Conservation (phyloP, 2,797 vertebrate species). For the Helarctos malayanus region DNA sequence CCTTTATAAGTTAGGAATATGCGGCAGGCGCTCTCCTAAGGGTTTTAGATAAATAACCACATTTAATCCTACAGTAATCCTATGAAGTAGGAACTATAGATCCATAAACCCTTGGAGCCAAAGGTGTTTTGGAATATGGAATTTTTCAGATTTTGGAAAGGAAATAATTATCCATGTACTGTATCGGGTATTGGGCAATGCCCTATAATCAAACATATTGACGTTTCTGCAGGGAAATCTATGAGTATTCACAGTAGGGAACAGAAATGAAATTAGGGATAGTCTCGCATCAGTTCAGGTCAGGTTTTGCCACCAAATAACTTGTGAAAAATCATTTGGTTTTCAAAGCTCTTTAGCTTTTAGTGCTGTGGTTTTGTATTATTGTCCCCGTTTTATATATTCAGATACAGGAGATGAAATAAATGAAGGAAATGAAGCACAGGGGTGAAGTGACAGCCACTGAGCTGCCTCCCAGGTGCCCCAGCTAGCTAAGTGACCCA, state of each 20-base stretch:
- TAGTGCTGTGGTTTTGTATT: background rate
- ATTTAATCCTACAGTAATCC: background rate
- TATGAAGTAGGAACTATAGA: background rate
- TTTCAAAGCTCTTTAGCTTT: constrained; percentile 2
- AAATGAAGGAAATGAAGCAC: constrained; percentile 13
- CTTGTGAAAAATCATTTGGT: constrained; percentile 6
- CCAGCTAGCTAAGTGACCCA: background rate
- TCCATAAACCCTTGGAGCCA: background rate
- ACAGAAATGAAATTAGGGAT: background rate
- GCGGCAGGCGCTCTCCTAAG: background rate
- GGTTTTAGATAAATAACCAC: background rate
- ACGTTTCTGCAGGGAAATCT: background rate
- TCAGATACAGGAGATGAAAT: background rate
- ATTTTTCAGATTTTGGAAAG: constrained; percentile 51
- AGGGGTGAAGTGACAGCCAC: background rate
- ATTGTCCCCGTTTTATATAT: background rate
- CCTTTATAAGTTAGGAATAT: background rate
- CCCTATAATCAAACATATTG: background rate
- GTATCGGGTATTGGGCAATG: background rate
- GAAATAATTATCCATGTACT: background rate
- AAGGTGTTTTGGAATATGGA: background rate
- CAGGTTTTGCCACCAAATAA: constrained; percentile 11
- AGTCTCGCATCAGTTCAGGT: background rate
- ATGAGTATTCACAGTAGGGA: background rate
- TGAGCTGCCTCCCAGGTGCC: background rate